Percentiles rank a stretch among this genome's conserved stretches.
Conservation (phyloP, 2,888 invertebrate genomes). For the Mactromeris polynyma region DNA sequence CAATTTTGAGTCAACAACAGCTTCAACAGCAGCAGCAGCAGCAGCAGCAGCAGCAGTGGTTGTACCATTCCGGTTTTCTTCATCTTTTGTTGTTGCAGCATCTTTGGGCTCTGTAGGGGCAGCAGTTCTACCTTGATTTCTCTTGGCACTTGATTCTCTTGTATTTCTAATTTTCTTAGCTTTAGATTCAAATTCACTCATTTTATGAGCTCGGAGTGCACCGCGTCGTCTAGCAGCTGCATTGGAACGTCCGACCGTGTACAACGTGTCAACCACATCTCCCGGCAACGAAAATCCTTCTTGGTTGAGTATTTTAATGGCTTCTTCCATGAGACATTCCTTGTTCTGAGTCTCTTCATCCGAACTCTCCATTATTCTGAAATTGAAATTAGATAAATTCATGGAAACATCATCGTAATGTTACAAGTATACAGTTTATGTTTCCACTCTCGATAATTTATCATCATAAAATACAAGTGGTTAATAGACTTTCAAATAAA, state of each 20-base stretch:
- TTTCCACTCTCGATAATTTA: not conserved
- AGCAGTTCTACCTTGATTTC: conserved; percentile 8
- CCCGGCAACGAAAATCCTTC: conserved; percentile 64
- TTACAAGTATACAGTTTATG: not conserved
- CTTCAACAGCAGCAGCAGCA: not conserved
- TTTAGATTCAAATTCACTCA: conserved; percentile 61
- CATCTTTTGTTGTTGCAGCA: not conserved
- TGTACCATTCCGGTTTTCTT: not conserved
- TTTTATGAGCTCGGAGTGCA: conserved; percentile 51
- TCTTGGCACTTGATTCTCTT: conserved; percentile 42
- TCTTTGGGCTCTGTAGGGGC: not conserved
- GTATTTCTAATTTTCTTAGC: conserved; percentile 48
- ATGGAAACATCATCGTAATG: not conserved
- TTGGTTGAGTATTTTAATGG: conserved; percentile 58
- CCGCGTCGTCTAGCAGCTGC: conserved; percentile 36
- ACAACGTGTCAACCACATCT: conserved; percentile 62
- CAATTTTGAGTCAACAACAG: not conserved
- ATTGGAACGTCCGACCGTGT: conserved; percentile 50
- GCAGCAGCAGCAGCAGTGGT: not conserved
- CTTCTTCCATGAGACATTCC: conserved; percentile 62
- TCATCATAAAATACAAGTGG: not conserved
- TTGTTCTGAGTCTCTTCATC: conserved; percentile 25
- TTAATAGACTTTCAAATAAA: not conserved
- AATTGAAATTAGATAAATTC: not conserved
- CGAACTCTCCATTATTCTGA: conserved; percentile 36